Base-by-base conservation (phyloP, 2,797 vertebrate genomes). In the Agapornis canus region DNA sequence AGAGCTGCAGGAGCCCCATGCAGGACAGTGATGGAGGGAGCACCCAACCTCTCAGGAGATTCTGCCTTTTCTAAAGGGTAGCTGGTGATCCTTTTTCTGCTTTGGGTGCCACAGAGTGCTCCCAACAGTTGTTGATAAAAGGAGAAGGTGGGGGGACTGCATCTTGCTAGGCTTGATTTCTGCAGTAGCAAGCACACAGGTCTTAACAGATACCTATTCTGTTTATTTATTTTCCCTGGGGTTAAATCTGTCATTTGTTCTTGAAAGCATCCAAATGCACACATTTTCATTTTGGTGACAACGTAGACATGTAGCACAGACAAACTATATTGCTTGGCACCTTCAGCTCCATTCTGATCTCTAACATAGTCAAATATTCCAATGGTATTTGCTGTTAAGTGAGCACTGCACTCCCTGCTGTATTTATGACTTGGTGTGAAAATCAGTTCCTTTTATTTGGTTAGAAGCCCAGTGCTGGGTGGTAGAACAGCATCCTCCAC, bases 301-400 rank as follows among this genome's bases (percentile, higher is more conserved):
- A 4, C 0, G 0, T 1, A 19, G 35, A 32, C 39, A n/a, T 1
- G 19, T 63, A 54, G 63, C 25, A 39, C 26, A 18, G 23, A n/a
- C 57, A 56, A 51, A 54, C 43, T 15, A 4, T 29, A 37, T 48
- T 9, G 1, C 43, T 52, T 47, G 76, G 70, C 75, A 49, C 54
- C 61, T 26, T 40, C 43, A 47, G 23, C 73, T 65, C 75, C 35
- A 1, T 27, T 69, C 75, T 51, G 21, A 37, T 17, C n/a, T 71
- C 81, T 16, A 59, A 52, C 47, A 39, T 0, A 32, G 59, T 48
- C 42, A 19, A 48, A 42, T 31, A 29, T n/a, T 72, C 84, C 26
- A 6, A 12, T 11, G 31, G 23, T 2, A 21, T 73, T 49, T 79
- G 71, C 43, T 76, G 4, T 35, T 35, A 86, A 29, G 31, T 19